These are phyloP conservation scores for Dicrurus megarhynchus DNA, from an alignment of 2,113 vertebrate species.

Conservation along the genomic window DNA sequence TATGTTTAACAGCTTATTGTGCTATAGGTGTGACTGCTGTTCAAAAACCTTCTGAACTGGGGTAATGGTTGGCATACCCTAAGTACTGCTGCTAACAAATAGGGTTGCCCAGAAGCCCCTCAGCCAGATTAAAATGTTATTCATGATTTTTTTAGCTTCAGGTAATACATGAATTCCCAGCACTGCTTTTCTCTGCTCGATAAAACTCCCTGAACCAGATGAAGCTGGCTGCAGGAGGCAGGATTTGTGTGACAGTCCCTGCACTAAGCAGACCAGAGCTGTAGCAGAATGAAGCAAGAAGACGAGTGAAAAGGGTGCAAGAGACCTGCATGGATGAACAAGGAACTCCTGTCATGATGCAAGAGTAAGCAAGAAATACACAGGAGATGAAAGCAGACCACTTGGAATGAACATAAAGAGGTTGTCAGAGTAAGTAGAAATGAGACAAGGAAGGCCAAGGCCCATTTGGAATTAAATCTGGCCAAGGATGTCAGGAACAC, in stretches of 20 bases:
- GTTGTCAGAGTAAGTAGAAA: not conserved
- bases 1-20: not conserved
- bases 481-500: not conserved
- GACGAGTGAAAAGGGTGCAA: not conserved
- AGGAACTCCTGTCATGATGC: not conserved
- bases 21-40: conserved; percentile 10
- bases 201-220: not conserved
- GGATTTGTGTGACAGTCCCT: not conserved
- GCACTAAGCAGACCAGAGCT: fast-evolving
- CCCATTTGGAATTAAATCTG: not conserved
- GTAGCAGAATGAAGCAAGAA: not conserved
- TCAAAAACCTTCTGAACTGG: not conserved
- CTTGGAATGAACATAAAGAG: not conserved
- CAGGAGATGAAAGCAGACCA: not conserved
- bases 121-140: not conserved
- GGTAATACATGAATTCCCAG: not conserved
- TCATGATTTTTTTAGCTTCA: not conserved
- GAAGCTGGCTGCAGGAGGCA: not conserved
- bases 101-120: not conserved
- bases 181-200: not conserved
- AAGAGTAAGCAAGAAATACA: not conserved
- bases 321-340: not conserved
- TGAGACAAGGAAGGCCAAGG: not conserved
- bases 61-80: not conserved
- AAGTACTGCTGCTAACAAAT: not conserved